phyloP scores from a whole-genome alignment of 1,140 invertebrate species.

The Drosophila pseudoobscura region DNA sequence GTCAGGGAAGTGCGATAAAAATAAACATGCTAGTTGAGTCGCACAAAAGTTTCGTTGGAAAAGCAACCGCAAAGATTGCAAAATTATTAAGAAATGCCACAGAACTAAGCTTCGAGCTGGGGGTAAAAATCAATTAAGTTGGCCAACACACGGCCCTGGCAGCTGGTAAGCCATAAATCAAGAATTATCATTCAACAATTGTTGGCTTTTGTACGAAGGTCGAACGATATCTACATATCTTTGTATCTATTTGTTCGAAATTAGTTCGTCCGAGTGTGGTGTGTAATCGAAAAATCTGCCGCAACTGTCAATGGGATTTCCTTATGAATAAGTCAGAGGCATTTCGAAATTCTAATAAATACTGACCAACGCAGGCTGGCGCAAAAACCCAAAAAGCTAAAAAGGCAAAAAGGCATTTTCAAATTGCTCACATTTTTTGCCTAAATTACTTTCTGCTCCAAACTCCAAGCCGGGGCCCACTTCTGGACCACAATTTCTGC shows the following conservation, averaged over 20 bases:
- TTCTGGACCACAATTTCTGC: constrained; percentile 38
- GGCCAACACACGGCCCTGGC: constrained; percentile 3
- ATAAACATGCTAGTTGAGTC: constrained; percentile 52
- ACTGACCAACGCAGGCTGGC: constrained; percentile 4
- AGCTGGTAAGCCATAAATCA: constrained; percentile 48
- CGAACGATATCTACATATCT: not conserved
- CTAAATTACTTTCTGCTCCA: constrained; percentile 21
- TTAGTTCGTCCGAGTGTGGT: constrained; percentile 14
- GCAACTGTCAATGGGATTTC: constrained; percentile 64
- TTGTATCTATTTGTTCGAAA: not conserved
- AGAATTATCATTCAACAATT: constrained; percentile 41
- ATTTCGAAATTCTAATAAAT: constrained; percentile 38
- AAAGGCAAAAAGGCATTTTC: constrained; percentile 33
- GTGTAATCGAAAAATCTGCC: constrained; percentile 41
- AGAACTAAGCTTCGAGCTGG: constrained; percentile 3
- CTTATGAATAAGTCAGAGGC: constrained; percentile 36
- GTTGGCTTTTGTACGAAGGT: not conserved
- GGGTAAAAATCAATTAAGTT: constrained; percentile 39
- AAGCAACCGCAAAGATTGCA: constrained; percentile 7
- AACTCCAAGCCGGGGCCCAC: too few species aligned
- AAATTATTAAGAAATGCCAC: constrained; percentile 28
- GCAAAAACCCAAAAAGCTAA: not conserved
- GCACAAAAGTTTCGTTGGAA: constrained; percentile 9
- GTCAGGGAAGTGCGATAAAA: constrained; percentile 62
- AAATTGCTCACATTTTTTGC: constrained; percentile 34